Conservation (phyloP, 2,797 vertebrate genomes). For the Psittacula derbiana region DNA sequence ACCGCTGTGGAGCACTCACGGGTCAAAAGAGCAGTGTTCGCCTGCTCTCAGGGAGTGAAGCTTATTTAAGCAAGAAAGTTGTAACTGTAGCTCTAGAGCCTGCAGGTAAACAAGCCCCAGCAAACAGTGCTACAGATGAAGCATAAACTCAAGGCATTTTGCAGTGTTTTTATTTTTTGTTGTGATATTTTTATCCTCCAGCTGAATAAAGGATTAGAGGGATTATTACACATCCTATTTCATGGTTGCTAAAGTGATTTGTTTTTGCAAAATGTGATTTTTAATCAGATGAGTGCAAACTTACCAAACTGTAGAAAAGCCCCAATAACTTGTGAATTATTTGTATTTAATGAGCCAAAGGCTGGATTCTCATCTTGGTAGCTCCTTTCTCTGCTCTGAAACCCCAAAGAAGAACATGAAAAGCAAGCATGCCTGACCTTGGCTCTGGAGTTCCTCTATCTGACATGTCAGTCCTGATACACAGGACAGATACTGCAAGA, state of each 20-base stretch:
- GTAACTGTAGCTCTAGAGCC: neutral
- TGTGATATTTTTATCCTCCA: neutral
- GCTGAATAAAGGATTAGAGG: neutral
- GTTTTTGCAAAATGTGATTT: neutral
- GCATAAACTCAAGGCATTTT: neutral
- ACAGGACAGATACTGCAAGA: neutral
- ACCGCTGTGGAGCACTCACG: rapidly evolving
- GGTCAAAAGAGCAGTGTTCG: neutral
- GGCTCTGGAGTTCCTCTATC: neutral
- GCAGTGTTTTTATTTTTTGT: neutral
- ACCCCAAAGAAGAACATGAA: neutral
- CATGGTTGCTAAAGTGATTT: neutral
- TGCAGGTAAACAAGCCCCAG: neutral
- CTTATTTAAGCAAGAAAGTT: neutral
- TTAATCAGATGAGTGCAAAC: neutral
- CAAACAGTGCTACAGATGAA: neutral
- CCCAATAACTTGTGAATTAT: neutral
- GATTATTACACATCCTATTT: neutral
- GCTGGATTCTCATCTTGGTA: neutral
- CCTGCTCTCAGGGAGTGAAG: neutral
- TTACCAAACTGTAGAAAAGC: neutral
- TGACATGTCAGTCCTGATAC: neutral
- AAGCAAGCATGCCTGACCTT: rapidly evolving
- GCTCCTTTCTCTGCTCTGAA: neutral
- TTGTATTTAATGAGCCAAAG: neutral